phyloP scores from a whole-genome alignment of 2,113 vertebrate genomes.

The human region DNA sequence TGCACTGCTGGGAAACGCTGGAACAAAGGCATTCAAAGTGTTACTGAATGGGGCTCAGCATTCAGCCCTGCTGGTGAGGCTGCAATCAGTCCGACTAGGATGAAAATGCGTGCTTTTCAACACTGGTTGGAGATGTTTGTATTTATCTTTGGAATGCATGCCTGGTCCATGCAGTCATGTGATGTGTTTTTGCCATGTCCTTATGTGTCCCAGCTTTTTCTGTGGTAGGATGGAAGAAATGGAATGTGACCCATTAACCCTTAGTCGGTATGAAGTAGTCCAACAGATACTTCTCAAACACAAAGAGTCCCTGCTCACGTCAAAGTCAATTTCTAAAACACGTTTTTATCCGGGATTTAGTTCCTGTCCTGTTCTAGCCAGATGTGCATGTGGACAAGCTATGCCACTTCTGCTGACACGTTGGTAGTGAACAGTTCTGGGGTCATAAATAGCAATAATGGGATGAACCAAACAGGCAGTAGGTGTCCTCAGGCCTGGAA shows the following conservation, averaged over 20 bases:
- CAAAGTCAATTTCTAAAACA: slow-evolving; percentile 17
- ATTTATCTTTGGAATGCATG: slow-evolving; percentile 41
- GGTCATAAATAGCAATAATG: not conserved
- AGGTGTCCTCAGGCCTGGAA: no score
- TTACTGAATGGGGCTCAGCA: slow-evolving; percentile 1
- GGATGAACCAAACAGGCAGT: not conserved
- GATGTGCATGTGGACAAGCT: not conserved
- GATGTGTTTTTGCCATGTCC: not conserved
- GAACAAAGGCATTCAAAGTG: slow-evolving; percentile 39
- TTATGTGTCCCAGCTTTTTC: not conserved
- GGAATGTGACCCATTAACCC: slow-evolving; percentile 16
- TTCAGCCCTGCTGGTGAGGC: slow-evolving; percentile 34
- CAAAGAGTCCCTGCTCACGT: not conserved
- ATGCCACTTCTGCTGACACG: not conserved
- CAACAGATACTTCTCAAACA: slow-evolving; percentile 20
- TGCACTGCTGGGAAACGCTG: slow-evolving; percentile 31
- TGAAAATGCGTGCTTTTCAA: slow-evolving; percentile 12
- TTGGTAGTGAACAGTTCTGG: not conserved
- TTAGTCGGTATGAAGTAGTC: not conserved
- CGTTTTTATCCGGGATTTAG: not conserved
- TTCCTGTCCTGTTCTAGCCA: not conserved
- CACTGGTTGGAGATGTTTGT: not conserved
- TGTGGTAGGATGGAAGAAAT: not conserved
- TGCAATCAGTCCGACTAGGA: slow-evolving; percentile 20
- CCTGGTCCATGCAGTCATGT: not conserved